Base-by-base conservation (phyloP, 2,888 invertebrate species). In the Cheilosia scutellata region DNA sequence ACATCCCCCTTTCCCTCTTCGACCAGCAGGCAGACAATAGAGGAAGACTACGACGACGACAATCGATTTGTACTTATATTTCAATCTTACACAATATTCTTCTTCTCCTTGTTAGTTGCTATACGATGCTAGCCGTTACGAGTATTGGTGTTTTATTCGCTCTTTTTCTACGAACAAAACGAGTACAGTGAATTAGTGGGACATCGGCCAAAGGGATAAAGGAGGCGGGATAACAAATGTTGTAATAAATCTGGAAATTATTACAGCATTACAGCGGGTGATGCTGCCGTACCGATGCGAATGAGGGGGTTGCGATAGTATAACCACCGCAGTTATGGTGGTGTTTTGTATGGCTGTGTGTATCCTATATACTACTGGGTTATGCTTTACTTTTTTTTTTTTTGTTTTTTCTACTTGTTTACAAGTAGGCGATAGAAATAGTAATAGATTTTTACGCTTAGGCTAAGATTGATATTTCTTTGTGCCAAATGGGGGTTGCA, bases 221-320 rank as follows among this genome's bases (percentile, higher is more conserved):
- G 74, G 74, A 84, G 75, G 75, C 75, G 51, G 84, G 65, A 84
- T 84, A 84, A 84, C 79, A 84, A 84, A 84, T 84, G 84, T 84
- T 84, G 79, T 84, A 84, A 84, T 84, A 84, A 84, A 84, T 84
- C 84, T 79, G 84, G 65, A 84, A 84, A 84, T 84, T 84, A 84
- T 84, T 84, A 84, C 84, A 84, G 79, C 84, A 84, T 84, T 84
- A 79, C 66, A 65, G 60, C 60, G 71, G 71, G 71, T 70, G 78
- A 65, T 80, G 72, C 31, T 33, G 29, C 29, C 4, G 49, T 33
- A n/a, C 29, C 4, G 40, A 57, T 37, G 37, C 42, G 66, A 60
- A 33, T 27, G 47, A 57, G 49, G 62, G 63, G 68, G 82, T 74
- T 65, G 37, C 49, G 77, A 71, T 74, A 44, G 57, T 58, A 74